These are phyloP conservation scores for Drosophila serrata DNA, from an alignment of 1,140 invertebrate genomes.

Conservation along the genomic window DNA sequence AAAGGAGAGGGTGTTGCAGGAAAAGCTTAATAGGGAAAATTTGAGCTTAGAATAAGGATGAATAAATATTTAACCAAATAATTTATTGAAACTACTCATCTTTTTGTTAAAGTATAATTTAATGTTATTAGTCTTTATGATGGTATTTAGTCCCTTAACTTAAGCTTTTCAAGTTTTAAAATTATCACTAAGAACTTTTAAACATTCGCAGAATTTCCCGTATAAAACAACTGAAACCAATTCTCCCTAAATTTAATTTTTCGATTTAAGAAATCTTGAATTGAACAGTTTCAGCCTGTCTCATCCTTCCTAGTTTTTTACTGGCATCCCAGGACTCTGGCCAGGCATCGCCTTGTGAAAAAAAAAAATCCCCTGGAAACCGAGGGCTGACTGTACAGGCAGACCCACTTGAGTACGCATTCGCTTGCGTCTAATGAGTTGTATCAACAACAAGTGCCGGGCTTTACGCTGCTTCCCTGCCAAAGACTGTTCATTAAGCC, in stretches of 20 bases:
- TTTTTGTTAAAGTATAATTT: too few relatives aligned
- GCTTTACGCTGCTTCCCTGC: constrained; percentile 8
- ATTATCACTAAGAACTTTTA: background rate
- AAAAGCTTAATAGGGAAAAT: too few relatives aligned
- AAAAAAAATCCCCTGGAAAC: background rate
- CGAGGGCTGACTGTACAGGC: constrained; percentile 42
- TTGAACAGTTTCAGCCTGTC: constrained; percentile 10
- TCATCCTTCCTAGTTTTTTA: constrained; percentile 12
- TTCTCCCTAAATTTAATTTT: constrained; percentile 2
- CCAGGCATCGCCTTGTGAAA: constrained; percentile 11
- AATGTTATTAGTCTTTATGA: too few relatives aligned
- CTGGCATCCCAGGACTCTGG: background rate
- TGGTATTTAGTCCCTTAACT: too few relatives aligned
- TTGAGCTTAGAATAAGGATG: background rate
- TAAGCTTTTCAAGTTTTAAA: too few relatives aligned
- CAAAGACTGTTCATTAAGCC: constrained; percentile 78
- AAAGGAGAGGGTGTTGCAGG: background rate
- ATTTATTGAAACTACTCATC: too few relatives aligned
- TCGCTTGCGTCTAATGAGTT: constrained; percentile 82
- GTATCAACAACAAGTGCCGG: constrained; percentile 77
- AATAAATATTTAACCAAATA: background rate
- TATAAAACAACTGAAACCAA: too few relatives aligned
- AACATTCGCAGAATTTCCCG: background rate
- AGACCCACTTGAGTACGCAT: constrained; percentile 76
- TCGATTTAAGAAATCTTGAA: constrained; percentile 28